phyloP scores from a whole-genome alignment of 2,113 vertebrate species.

The Elgaria multicarinata region DNA sequence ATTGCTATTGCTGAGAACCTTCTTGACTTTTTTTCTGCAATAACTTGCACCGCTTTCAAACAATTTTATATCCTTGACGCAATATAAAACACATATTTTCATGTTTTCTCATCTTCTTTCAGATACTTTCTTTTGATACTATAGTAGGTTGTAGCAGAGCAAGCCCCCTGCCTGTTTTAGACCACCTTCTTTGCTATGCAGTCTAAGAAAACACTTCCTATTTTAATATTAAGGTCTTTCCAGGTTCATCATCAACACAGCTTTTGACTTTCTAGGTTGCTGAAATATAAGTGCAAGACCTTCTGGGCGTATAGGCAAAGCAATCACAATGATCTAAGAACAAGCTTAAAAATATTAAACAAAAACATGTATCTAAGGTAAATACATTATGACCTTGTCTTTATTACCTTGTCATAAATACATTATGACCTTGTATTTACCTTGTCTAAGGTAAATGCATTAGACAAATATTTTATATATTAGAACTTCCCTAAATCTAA shows the following conservation, averaged over 20 bases:
- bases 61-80: neutral
- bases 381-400: too few relatives aligned
- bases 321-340: neutral
- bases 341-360: neutral
- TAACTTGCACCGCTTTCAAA: neutral
- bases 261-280: neutral
- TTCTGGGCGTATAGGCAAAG: neutral
- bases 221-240: neutral
- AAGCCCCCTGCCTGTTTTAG: neutral
- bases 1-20: neutral
- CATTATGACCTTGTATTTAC: too few relatives aligned
- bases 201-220: neutral
- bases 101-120: neutral
- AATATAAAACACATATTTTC: neutral
- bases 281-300: neutral
- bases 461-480: neutral
- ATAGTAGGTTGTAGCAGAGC: neutral
- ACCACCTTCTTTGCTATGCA: neutral
- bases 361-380: neutral
- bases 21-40: neutral
- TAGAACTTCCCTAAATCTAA: neutral
- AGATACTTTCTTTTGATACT: neutral
- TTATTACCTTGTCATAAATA: too few relatives aligned
- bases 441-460: neutral
- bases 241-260: neutral